Conservation (phyloP, 2,797 vertebrate species). For the Pangasius djambal region DNA sequence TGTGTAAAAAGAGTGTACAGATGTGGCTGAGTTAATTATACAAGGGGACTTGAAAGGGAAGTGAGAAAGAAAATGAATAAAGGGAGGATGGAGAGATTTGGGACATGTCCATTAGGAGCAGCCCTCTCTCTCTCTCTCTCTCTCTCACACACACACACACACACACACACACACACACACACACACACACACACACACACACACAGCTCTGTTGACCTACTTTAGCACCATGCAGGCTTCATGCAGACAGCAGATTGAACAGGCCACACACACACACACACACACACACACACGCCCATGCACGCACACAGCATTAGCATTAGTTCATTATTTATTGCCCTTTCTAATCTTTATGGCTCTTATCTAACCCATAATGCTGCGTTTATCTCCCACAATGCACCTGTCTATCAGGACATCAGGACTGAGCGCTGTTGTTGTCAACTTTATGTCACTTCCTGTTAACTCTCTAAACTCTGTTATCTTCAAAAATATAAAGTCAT, state of each 20-base stretch:
- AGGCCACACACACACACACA: not conserved
- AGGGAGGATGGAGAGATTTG: not conserved
- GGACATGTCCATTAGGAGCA: not conserved
- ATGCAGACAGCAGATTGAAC: not conserved
- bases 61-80: not conserved
- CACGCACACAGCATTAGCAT: not conserved
- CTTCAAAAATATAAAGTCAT: not conserved
- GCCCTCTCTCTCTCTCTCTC: not conserved
- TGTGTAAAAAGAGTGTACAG: not conserved
- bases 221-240: not conserved
- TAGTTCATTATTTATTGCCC: not conserved
- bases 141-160: not conserved
- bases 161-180: not conserved
- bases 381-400: not conserved
- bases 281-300: not conserved
- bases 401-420: not conserved
- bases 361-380: not conserved
- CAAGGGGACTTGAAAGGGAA: not conserved
- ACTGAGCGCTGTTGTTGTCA: too few species aligned
- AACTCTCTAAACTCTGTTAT: not conserved
- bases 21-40: not conserved
- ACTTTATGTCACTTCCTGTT: not conserved
- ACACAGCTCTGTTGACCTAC: not conserved
- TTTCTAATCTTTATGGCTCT: not conserved
- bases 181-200: not conserved